Evolutionary conservation across 2,113 vertebrate genomes (phyloP), one percentile per base, ranked within the genome.

Genomic region (Hemiprocne comata): DNA sequence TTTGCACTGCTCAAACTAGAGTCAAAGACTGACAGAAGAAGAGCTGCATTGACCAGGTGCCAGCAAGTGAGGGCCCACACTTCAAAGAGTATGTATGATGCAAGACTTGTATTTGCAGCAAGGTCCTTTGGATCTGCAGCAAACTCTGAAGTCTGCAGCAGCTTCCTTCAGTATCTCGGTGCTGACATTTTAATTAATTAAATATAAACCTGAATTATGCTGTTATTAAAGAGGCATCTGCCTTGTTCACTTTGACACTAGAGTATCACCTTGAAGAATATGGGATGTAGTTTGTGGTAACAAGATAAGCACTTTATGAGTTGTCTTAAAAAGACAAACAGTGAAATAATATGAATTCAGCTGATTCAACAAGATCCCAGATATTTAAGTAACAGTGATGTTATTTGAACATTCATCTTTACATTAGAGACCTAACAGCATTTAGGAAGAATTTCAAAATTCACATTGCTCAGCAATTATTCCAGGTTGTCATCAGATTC

Each of bases 111-210:
- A 53, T 80, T 51, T 86, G 64, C 58, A 93, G 31, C 23, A 93
- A 85, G 20, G 13, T 81, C n/a, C 57, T 91, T 78, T 64, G n/a
- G 55, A 91, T 95, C 61, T 86, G 33, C 75, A 91, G 54, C 44
- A 94, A 85, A 80, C 33, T 53, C 17, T 54, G 17, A 83, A 88
- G 76, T 72, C 16, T 67, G 34, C 33, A 87, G 54, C 57, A 84
- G 42, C 48, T 92, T 86, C 24, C 69, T 61, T 77, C 50, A 57
- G 62, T 65, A 33, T 86, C 57, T 75, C 78, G 6, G 0, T 72
- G 42, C 48, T 78, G 79, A 89, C 7, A 58, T 72, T 92, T 78
- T 87, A 95, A 96, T 88, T 91, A 89, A 95, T 94, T 95, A 93
- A 94, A 94, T 95, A 94, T 65, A 90, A 77, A 82, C 84, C 53